Conservation (phyloP, 1,140 invertebrate species). For the Aphidius gifuensis region DNA sequence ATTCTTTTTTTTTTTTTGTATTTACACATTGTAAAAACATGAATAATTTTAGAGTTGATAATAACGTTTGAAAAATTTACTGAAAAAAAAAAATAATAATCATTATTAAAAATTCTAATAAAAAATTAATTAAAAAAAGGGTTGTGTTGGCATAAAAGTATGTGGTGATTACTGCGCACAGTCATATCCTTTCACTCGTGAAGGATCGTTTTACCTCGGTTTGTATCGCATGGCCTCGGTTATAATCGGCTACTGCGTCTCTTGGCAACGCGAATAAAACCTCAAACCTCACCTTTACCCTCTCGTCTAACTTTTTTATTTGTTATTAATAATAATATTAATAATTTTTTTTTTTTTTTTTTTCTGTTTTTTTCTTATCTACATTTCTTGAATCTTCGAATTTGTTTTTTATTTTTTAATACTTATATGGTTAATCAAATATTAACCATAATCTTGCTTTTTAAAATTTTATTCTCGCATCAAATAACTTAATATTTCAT, state of each 20-base stretch:
- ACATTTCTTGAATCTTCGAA: too few species aligned
- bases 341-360: not conserved
- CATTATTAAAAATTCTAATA: not conserved
- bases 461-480: too few species aligned
- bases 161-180: slow-evolving; percentile 10
- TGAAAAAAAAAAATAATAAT: not conserved
- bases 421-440: too few species aligned
- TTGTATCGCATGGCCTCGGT: slow-evolving; percentile 10
- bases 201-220: slow-evolving; percentile 11
- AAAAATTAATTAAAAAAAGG: slow-evolving; percentile 11
- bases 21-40: not conserved
- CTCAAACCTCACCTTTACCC: slow-evolving; percentile 12
- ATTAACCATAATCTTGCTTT: too few species aligned
- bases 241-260: slow-evolving; percentile 8
- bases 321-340: not conserved
- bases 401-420: not conserved
- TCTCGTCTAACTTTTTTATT: not conserved
- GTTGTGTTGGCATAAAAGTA: slow-evolving; percentile 10
- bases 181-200: slow-evolving; percentile 5
- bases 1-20: not conserved
- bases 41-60: too few species aligned
- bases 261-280: slow-evolving; percentile 20
- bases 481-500: too few species aligned
- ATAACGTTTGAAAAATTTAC: slow-evolving; percentile 18
- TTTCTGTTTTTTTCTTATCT: not conserved